Evolutionary conservation across 2,888 invertebrate species (phyloP).

Genomic region (Muscina levida): DNA sequence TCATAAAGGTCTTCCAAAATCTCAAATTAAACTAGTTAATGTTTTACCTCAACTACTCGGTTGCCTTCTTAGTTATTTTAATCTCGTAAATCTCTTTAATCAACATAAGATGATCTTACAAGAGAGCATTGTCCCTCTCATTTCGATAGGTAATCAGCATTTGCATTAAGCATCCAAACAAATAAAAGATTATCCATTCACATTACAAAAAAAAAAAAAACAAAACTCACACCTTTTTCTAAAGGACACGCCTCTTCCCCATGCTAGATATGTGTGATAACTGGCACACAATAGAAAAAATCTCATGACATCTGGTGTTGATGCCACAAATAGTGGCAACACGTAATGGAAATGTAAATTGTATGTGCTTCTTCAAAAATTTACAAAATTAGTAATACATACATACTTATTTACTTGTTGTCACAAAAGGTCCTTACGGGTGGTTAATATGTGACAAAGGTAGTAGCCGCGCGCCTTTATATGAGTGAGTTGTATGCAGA

Average conservation of each 20-base stretch:
- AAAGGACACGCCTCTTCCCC: neutral
- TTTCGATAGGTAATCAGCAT: neutral
- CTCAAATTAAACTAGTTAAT: no score
- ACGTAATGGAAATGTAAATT: slow-evolving; percentile 17
- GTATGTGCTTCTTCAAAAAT: neutral
- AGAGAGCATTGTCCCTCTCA: neutral
- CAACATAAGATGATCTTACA: slow-evolving; percentile 10
- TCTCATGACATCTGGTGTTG: slow-evolving; percentile 34
- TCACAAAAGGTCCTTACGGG: slow-evolving; percentile 5
- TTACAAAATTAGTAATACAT: slow-evolving; percentile 20
- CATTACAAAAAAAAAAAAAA: neutral
- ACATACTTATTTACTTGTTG: neutral
- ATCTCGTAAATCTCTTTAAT: neutral
- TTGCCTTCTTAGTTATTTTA: no score
- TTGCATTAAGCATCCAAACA: slow-evolving; percentile 14
- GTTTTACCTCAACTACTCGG: no score
- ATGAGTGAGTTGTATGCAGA: slow-evolving; percentile 38
- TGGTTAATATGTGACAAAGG: slow-evolving; percentile 29
- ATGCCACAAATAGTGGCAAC: neutral
- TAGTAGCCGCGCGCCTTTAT: neutral
- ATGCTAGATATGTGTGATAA: neutral
- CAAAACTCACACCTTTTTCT: slow-evolving; percentile 20
- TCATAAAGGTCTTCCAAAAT: no score
- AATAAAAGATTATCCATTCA: slow-evolving; percentile 10
- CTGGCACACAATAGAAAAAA: slow-evolving; percentile 1